Base-by-base conservation (phyloP, 1,140 invertebrate species). In the Neomicropteryx cornuta region DNA sequence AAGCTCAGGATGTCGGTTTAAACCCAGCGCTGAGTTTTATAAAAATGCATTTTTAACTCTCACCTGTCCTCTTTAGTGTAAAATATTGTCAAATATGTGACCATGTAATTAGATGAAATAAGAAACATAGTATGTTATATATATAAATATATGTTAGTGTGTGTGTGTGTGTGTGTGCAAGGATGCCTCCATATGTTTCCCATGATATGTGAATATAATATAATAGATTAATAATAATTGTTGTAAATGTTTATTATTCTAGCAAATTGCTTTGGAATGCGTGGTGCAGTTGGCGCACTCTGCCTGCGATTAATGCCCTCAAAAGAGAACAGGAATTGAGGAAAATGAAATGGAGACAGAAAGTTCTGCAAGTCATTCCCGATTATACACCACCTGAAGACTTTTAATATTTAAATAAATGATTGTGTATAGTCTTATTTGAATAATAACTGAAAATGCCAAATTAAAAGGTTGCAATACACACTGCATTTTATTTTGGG, bases 301-400 rank as follows among this genome's bases (percentile, higher is more conserved):
- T 79, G 36, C 73, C 75, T 4, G 71, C 70, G 21, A 54, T 79
- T 18, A 63, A 76, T 13, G 61, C 68, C 18, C 49, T 78, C 20
- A 72, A 76, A 56, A 68, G 71, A 47, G 72, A 77, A 41, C 76
- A 76, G 28, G 75, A 80, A 42, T 65, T 68, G 32, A 67, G 75
- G 36, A 76, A 77, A 49, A 58, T 68, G 39, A 71, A 69, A 50
- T 80, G 77, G 77, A 61, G 77, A 20, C 53, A 72, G 48, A 78
- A 76, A 58, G 77, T 80, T 8, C 68, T 71, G 53, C 69, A 77
- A 55, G 68, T 80, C 16, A 52, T 80, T 23, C 77, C 77, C 2
- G 75, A 80, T 51, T 80, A 75, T 47, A 61, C 60, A 20, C 74
- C 75, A 3, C 68, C 70, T 14, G 55, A 66, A 14, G 53, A 62